Evolutionary conservation across 2,888 invertebrate species (phyloP).

Genomic region (Steinernema carpocapsae): DNA sequence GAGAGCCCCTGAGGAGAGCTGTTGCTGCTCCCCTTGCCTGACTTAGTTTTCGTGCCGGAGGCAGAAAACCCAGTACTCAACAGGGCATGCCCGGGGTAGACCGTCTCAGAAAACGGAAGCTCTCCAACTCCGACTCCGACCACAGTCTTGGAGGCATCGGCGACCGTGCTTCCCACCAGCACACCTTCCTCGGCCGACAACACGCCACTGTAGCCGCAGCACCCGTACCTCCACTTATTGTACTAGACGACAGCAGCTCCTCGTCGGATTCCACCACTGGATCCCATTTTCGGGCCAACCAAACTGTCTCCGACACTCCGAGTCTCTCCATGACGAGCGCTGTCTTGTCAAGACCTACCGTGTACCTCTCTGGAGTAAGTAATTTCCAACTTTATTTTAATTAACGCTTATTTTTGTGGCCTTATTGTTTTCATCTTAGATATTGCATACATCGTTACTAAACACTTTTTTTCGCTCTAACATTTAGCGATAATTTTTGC

Average conservation of each 20-base stretch:
- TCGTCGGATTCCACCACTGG: neutral
- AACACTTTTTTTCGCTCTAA: no score
- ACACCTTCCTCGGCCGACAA: constrained; percentile 22
- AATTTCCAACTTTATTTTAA: no score
- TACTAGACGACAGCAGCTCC: constrained; percentile 9
- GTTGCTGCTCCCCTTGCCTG: constrained; percentile 27
- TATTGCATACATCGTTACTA: no score
- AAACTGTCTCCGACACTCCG: neutral
- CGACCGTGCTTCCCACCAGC: constrained; percentile 25
- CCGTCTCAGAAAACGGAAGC: constrained; percentile 32
- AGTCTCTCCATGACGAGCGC: constrained; percentile 32
- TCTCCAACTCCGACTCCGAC: constrained; percentile 19
- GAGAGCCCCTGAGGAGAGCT: constrained; percentile 21
- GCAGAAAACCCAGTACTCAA: constrained; percentile 19
- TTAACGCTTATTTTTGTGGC: no score
- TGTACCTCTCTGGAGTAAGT: constrained; percentile 18
- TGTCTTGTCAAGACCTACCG: neutral
- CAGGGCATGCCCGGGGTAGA: constrained; percentile 31
- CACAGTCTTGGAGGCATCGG: constrained; percentile 11
- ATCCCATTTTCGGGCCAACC: constrained; percentile 20
- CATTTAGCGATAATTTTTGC: no score
- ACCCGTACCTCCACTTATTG: constrained; percentile 12
- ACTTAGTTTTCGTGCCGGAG: constrained; percentile 26
- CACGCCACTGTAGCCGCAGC: constrained; percentile 25
- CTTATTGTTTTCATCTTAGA: no score